A percentile compares a stretch with the other conserved stretches of the same genome.
phyloP scores from a whole-genome alignment of 2,888 invertebrate species.

The Emmelina monodactyla region DNA sequence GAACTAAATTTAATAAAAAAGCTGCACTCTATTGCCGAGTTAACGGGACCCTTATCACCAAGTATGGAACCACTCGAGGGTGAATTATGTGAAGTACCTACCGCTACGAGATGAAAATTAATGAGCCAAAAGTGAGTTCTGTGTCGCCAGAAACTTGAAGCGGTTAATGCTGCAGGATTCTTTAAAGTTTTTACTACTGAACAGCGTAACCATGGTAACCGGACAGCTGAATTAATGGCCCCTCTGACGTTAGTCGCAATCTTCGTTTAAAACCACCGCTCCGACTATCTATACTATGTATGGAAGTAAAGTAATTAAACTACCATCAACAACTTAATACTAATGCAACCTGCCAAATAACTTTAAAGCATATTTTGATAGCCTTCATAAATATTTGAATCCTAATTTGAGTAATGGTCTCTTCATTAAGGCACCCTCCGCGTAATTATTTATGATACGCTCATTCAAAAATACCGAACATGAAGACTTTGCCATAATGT shows the following conservation, averaged over 20 bases:
- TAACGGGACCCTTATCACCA: constrained; percentile 53
- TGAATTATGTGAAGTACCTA: constrained; percentile 46
- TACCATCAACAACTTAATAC: too few relatives aligned
- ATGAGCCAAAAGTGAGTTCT: constrained; percentile 57
- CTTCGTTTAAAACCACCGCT: too few relatives aligned
- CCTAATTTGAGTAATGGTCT: constrained; percentile 1
- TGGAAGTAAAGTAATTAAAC: too few relatives aligned
- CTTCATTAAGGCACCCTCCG: neutral
- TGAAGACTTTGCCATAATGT: constrained; percentile 23
- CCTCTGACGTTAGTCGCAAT: constrained; percentile 1
- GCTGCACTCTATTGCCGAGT: constrained; percentile 33
- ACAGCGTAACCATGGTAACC: neutral
- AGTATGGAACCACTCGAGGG: constrained; percentile 58
- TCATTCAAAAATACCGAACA: neutral
- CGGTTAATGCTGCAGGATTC: constrained; percentile 42
- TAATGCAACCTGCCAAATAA: too few relatives aligned
- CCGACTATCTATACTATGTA: too few relatives aligned
- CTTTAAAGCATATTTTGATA: too few relatives aligned
- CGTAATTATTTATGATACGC: constrained; percentile 7
- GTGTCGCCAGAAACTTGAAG: constrained; percentile 27
- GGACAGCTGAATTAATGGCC: constrained; percentile 3
- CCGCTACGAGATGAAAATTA: constrained; percentile 52
- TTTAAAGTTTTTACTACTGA: constrained; percentile 17
- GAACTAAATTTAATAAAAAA: constrained; percentile 52
- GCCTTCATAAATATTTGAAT: neutral